Percentiles rank a stretch among this genome's conserved stretches.
These are phyloP conservation scores for Panzeria rudis DNA, from an alignment of 2,888 invertebrate species.

Conservation along the genomic window DNA sequence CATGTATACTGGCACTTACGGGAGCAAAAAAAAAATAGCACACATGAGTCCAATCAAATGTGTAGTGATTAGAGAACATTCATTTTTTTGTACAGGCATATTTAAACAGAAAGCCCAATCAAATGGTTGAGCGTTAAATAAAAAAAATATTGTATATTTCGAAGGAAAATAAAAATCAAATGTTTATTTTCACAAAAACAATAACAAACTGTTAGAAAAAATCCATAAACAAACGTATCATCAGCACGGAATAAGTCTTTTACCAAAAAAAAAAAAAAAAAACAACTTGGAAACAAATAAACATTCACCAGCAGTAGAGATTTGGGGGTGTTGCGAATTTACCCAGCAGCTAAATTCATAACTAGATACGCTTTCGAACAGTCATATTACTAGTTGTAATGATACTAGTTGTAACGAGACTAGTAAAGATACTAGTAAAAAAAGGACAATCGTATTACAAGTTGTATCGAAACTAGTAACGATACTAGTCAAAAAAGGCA, in stretches of 20 bases:
- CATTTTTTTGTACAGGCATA: neutral
- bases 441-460: too few relatives aligned
- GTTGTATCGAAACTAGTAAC: too few relatives aligned
- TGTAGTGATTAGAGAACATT: constrained; percentile 41
- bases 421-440: too few relatives aligned
- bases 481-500: too few relatives aligned
- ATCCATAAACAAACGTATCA: constrained; percentile 16
- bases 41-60: constrained; percentile 51
- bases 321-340: neutral
- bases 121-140: constrained; percentile 53
- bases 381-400: too few relatives aligned
- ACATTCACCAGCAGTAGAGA: neutral
- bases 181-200: constrained; percentile 38
- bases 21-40: constrained; percentile 16
- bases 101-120: constrained; percentile 40
- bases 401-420: too few relatives aligned
- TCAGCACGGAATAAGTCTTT: constrained; percentile 17
- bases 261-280: neutral
- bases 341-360: too few relatives aligned
- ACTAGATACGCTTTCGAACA: too few relatives aligned
- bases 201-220: constrained; percentile 10
- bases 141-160: neutral
- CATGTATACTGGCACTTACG: constrained; percentile 30
- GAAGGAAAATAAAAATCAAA: constrained; percentile 35
- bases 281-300: neutral